Evolutionary conservation across 2,113 vertebrate species (phyloP), one percentile per base, ranked within the genome.

Genomic region (Raja brachyura): DNA sequence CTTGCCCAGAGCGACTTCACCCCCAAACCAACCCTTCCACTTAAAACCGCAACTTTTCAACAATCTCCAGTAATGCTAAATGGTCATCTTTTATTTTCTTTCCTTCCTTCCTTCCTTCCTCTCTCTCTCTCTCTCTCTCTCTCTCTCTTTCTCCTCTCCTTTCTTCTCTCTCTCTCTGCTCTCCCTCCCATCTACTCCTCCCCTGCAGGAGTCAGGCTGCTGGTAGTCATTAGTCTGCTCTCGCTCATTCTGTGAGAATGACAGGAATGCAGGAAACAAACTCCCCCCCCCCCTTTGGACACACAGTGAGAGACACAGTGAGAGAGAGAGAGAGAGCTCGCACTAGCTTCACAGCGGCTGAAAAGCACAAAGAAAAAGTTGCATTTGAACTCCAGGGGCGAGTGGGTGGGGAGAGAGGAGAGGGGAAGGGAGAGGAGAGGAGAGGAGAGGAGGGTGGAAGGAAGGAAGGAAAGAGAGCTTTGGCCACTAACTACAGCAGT

Each of bases 231-330:
- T 88, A 88, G 63, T 88, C 56, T 88, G 83, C 88, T 70, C 88
- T 73, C 33, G 61, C 66, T 73, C 88, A 92, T 73, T 73, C 88
- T 48, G 66, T 63, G 88, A 88, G 88, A 22, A 92, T 92, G 88
- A 92, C 59, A 70, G 66, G 66, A 92, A 92, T 92, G 88, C 88
- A 92, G 88, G 88, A 92, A 92, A 92, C 70, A 66, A 92, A 39
- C 88, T 66, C 70, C 63, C 39, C 39, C 3, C n/a, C 39, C n/a
- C 31, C 88, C 31, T 25, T 39, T 14, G 88, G 48, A 70, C 68
- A 63, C 88, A 92, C 63, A 48, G 66, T 33, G 70, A 92, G 63
- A 31, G n/a, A n/a, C n/a, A n/a, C n/a, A n/a, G n/a, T n/a, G n/a
- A n/a, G 33, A 63, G 16, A 39, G 39, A 0, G 39, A 48, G 39